Conservation (phyloP, 1,140 invertebrate genomes). For the Stenopsyche tienmushanensis region DNA sequence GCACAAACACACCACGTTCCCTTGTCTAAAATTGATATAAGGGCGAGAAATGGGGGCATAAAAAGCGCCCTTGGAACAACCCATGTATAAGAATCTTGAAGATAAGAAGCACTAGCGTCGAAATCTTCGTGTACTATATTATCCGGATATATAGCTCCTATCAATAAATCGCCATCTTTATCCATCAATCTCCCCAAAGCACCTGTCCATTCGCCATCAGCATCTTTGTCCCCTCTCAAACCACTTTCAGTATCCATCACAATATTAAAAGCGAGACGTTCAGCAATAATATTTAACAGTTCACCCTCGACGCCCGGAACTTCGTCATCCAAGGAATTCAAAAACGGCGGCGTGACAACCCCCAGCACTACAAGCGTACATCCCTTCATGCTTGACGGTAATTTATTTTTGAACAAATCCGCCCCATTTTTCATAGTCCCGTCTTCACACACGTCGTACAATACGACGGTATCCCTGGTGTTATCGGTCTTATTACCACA, state of each 20-base stretch:
- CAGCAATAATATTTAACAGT: conserved; percentile 43
- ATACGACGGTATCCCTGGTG: conserved; percentile 41
- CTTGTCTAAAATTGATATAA: conserved; percentile 51
- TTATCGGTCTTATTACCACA: conserved; percentile 49
- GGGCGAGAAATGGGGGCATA: conserved; percentile 51
- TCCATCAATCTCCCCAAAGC: conserved; percentile 47
- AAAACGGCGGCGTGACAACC: conserved; percentile 47
- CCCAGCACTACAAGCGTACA: conserved; percentile 46
- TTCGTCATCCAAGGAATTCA: conserved; percentile 42
- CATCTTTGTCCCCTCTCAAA: conserved; percentile 49
- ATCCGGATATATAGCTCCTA: conserved; percentile 59
- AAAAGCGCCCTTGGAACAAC: conserved; percentile 50
- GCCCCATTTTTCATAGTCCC: conserved; percentile 42
- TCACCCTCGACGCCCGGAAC: conserved; percentile 45
- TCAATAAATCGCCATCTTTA: conserved; percentile 52
- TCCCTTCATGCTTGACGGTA: conserved; percentile 46
- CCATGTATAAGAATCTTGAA: conserved; percentile 57
- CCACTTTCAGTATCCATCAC: conserved; percentile 43
- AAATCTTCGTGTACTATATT: conserved; percentile 56
- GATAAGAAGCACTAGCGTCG: conserved; percentile 53
- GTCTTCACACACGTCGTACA: conserved; percentile 45
- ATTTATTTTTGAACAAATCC: conserved; percentile 43
- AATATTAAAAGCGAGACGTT: conserved; percentile 43
- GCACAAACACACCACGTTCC: conserved; percentile 51
- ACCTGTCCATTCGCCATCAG: conserved; percentile 50